Evolutionary conservation across 1,140 invertebrate species (phyloP), one percentile per base, ranked within the genome.

Genomic region (Hylaeus volcanicus): DNA sequence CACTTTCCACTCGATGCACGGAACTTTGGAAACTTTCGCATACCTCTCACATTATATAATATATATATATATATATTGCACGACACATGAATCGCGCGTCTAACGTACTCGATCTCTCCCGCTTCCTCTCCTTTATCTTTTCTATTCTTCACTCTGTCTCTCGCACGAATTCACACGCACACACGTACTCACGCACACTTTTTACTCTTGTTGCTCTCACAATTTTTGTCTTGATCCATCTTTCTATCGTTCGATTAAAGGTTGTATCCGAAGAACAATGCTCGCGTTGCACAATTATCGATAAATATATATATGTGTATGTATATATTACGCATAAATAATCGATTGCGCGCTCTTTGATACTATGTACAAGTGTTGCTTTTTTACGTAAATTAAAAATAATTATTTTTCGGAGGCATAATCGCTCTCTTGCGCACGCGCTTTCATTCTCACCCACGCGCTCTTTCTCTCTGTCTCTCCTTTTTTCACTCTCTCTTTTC

Each of bases 201-300:
- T 80, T 70, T 53, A 26, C 26, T 76, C 77, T 51, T 82, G 71
- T 1, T 39, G 37, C 37, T 8, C 64, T 48, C 8, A 5, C 43
- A 77, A 55, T 14, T 71, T 26, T 48, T 41, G 39, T 37, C 12
- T 68, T 53, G 39, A 37, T 45, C 51, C 37, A 9, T 58, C 15
- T 66, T 12, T 11, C 65, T 69, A 68, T 61, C 66, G 39, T 70
- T 74, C 82, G 77, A 86, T 89, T 82, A 86, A 90, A 92, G 91
- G 88, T 91, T 92, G 89, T 89, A 91, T 91, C 88, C 89, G 90
- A 91, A 90, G 84, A 91, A 92, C 89, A 88, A 89, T 88, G 86
- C 87, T 91, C 83, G 88, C 90, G 86, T 88, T 90, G 88, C 88
- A 92, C 88, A 92, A 82, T 87, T 89, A 90, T 91, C 90, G 88